A percentile compares a stretch with the other conserved stretches of the same genome.
Evolutionary conservation across 1,140 invertebrate genomes (phyloP).

Genomic region (Trichomalopsis sarcophagae): DNA sequence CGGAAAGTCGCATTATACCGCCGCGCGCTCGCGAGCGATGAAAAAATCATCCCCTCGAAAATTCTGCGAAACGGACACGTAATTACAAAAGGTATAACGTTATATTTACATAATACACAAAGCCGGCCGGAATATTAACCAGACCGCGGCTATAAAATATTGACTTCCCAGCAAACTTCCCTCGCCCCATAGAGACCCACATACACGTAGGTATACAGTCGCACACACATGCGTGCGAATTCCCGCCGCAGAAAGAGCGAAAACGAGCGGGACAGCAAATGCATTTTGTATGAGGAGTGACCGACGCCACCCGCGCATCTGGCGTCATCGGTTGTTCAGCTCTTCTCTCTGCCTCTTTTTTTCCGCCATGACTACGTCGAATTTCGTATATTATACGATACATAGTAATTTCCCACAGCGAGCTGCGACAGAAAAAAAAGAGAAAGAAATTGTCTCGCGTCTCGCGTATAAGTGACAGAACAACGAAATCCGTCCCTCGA

Average conservation of each 20-base stretch:
- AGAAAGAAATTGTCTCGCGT: neutral
- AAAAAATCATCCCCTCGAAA: too few relatives aligned
- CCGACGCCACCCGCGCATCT: neutral
- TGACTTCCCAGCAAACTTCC: neutral
- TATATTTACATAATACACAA: too few relatives aligned
- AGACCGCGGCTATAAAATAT: neutral
- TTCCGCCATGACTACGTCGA: neutral
- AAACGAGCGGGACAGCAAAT: slow-evolving; percentile 6
- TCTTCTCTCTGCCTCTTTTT: neutral
- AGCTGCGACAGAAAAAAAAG: neutral
- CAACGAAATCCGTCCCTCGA: slow-evolving; percentile 1
- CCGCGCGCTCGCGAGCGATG: neutral
- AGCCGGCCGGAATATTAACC: neutral
- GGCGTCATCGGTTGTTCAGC: slow-evolving; percentile 9
- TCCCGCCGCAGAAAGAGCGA: neutral
- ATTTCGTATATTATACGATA: slow-evolving; percentile 15
- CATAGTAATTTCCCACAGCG: neutral
- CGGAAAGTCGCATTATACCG: neutral
- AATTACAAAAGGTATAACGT: too few relatives aligned
- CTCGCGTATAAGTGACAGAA: neutral
- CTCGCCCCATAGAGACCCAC: neutral
- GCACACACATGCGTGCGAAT: neutral
- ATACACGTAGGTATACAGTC: neutral
- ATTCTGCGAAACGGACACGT: too few relatives aligned
- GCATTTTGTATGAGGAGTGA: slow-evolving; percentile 36